phyloP scores from a whole-genome alignment of 2,797 vertebrate genomes.

The Acipenser oxyrinchus region DNA sequence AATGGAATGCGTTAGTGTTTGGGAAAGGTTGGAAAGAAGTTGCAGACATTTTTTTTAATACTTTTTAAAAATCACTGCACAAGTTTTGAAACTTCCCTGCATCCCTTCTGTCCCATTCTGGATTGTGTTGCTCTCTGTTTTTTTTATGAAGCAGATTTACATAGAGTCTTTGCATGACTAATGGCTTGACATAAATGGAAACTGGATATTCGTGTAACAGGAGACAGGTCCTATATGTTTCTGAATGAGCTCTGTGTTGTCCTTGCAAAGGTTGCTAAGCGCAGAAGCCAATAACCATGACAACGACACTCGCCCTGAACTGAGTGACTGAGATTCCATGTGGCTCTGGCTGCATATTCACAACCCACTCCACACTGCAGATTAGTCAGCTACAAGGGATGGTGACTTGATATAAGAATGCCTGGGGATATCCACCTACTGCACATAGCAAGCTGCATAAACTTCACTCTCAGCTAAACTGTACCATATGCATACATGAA shows the following conservation, averaged over 20 bases:
- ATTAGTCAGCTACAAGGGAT: conserved; percentile 13
- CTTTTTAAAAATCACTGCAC: no score
- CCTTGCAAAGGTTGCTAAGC: conserved; percentile 20
- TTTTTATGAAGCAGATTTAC: no score
- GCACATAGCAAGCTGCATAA: conserved; percentile 8
- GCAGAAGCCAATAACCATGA: conserved; percentile 22
- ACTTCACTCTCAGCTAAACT: background rate
- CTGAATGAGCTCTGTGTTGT: conserved; percentile 12
- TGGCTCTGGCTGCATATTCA: conserved; percentile 8
- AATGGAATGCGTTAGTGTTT: no score
- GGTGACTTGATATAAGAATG: conserved; percentile 1
- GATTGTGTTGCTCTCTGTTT: no score
- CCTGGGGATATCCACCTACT: conserved; percentile 9
- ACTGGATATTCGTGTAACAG: conserved; percentile 10
- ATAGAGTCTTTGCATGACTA: no score
- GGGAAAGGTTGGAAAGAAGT: no score
- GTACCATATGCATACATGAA: background rate
- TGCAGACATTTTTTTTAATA: no score
- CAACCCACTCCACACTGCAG: conserved; percentile 7
- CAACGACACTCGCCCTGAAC: conserved; percentile 16
- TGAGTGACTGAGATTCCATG: conserved; percentile 4
- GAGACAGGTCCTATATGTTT: conserved; percentile 20
- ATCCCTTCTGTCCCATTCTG: no score
- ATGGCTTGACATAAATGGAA: no score
- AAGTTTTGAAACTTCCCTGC: no score